phyloP scores from a whole-genome alignment of 2,797 vertebrate species.

The Ctenopoma multispine region DNA sequence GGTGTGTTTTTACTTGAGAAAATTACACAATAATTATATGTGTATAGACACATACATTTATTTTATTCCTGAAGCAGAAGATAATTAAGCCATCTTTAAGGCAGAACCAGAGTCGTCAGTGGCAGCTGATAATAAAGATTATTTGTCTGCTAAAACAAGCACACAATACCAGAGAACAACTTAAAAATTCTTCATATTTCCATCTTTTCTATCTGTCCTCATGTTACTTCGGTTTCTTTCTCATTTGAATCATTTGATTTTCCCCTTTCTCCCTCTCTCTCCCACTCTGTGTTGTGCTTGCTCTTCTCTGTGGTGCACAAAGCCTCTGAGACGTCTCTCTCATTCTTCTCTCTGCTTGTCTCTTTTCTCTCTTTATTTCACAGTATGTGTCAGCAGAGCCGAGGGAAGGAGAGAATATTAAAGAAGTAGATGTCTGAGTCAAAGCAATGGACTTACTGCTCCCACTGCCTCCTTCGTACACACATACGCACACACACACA shows the following conservation, averaged over 20 bases:
- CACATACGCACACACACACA: slow-evolving; percentile 1
- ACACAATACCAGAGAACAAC: slow-evolving; percentile 9
- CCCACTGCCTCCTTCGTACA: slow-evolving; percentile 21
- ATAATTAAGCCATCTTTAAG: slow-evolving; percentile 16
- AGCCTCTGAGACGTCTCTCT: slow-evolving; percentile 47
- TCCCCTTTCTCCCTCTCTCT: neutral
- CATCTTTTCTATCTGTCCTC: neutral
- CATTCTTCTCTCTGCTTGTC: slow-evolving; percentile 47
- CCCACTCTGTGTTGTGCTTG: neutral
- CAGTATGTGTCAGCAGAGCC: slow-evolving; percentile 42
- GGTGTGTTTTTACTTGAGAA: neutral
- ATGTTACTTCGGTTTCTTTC: neutral
- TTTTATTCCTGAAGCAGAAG: neutral
- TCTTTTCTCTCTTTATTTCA: slow-evolving; percentile 62
- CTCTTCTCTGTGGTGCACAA: slow-evolving; percentile 24
- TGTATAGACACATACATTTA: neutral
- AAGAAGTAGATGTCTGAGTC: slow-evolving; percentile 39
- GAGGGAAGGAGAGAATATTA: slow-evolving; percentile 59
- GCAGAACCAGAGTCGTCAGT: slow-evolving; percentile 5
- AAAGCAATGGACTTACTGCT: slow-evolving; percentile 39
- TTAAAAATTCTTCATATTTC: neutral
- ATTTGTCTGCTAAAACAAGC: slow-evolving; percentile 4
- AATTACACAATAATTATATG: neutral
- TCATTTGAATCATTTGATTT: slow-evolving; percentile 9
- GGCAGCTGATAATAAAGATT: slow-evolving; percentile 19